Evolutionary conservation across 92 coral and sea anemone species (phyloP).

Genomic region (Zoanthus sansibaricus): DNA sequence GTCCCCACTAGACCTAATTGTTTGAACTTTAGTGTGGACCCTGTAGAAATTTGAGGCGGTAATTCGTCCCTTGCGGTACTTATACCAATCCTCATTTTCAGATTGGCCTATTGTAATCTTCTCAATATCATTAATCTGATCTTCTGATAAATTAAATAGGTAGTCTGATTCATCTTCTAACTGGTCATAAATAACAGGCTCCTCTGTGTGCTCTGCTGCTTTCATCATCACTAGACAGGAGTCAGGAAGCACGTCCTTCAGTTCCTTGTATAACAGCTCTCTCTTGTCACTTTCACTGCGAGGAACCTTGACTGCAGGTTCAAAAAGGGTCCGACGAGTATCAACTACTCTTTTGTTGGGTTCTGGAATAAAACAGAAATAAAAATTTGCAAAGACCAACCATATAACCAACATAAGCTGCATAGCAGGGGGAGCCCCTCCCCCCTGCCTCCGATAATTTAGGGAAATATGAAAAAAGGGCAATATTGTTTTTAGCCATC

Average conservation of each 20-base stretch:
- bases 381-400: conserved; percentile 11
- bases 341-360: conserved; percentile 40
- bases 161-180: conserved; percentile 2
- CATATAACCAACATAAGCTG: conserved; percentile 10
- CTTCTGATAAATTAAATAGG: conserved; percentile 18
- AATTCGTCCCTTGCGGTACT: conserved; percentile 38
- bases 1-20: conserved; percentile 49
- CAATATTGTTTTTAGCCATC: conserved; percentile 12
- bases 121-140: conserved; percentile 41
- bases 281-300: conserved; percentile 30
- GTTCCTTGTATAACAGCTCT: conserved; percentile 32
- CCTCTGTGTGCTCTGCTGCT: conserved; percentile 42
- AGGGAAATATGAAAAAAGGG: conserved; percentile 12
- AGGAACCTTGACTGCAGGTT: conserved; percentile 33
- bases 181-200: conserved; percentile 9
- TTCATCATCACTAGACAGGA: conserved; percentile 48
- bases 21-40: conserved; percentile 46
- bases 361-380: conserved; percentile 21
- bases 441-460: conserved; percentile 13
- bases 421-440: conserved; percentile 12
- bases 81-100: conserved; percentile 46
- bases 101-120: conserved; percentile 47
- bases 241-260: conserved; percentile 42
- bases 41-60: conserved; percentile 50
- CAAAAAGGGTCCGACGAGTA: conserved; percentile 47